A percentile compares a stretch with the other conserved stretches of the same genome.
Evolutionary conservation across 2,888 invertebrate species (phyloP).

Genomic region (Cordilura impudica): DNA sequence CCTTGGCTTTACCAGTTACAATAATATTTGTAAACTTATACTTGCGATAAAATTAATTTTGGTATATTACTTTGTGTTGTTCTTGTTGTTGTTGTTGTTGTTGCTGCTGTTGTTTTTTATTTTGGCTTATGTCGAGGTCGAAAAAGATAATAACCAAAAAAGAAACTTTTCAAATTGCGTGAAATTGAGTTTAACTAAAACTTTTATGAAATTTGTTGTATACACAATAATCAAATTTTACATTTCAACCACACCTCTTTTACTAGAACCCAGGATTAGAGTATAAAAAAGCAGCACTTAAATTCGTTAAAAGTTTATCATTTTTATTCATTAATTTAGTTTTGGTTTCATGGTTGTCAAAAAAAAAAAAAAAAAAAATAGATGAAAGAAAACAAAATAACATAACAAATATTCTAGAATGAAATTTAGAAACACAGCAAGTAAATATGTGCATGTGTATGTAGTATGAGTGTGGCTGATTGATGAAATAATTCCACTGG

Average conservation of each 20-base stretch:
- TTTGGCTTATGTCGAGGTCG: conserved; percentile 16
- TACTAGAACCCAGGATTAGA: neutral
- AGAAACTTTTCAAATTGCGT: conserved; percentile 32
- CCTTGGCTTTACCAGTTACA: neutral
- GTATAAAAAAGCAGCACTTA: neutral
- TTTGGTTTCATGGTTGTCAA: conserved; percentile 18
- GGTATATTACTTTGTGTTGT: neutral
- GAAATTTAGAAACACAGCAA: neutral
- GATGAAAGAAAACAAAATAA: neutral
- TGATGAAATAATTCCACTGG: conserved; percentile 25
- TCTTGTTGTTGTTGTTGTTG: conserved; percentile 7
- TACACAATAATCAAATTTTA: neutral
- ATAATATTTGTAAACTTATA: neutral
- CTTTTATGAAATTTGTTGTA: conserved; percentile 17
- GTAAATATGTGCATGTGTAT: neutral
- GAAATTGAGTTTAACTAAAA: conserved; percentile 37
- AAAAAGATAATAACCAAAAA: conserved; percentile 2
- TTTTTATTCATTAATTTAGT: conserved; percentile 34
- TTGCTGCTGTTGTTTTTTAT: conserved; percentile 21
- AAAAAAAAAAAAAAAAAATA: neutral
- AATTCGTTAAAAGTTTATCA: conserved; percentile 41
- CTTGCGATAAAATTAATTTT: neutral
- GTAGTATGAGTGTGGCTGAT: conserved; percentile 13
- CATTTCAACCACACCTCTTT: neutral
- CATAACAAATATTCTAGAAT: neutral